Conservation (phyloP, 92 coral and sea anemone species). For the Pocillopora grandis region DNA sequence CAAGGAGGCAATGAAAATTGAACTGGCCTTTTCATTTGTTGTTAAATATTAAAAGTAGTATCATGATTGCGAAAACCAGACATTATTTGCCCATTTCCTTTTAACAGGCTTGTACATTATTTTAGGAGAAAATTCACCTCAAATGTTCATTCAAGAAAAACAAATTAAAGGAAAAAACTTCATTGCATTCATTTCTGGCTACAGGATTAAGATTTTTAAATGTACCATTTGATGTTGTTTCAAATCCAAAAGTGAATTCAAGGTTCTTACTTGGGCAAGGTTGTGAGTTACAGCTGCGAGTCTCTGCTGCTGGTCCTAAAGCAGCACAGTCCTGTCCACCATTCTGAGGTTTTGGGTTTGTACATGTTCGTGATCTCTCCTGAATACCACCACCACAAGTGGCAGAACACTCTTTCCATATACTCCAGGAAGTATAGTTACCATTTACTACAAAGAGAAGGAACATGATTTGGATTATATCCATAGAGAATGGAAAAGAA, state of each 20-base stretch:
- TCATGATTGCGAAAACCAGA: no score
- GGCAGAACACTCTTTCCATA: constrained; percentile 84
- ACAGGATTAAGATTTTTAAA: no score
- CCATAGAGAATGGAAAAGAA: not conserved
- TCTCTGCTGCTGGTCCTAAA: constrained; percentile 83
- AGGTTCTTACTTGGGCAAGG: constrained; percentile 86
- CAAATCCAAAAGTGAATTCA: not conserved
- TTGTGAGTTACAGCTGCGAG: constrained; percentile 78
- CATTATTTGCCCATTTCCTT: no score
- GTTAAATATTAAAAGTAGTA: no score
- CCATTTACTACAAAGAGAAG: constrained; percentile 62
- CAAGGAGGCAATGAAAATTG: no score
- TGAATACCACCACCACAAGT: constrained; percentile 97
- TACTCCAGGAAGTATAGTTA: constrained; percentile 79
- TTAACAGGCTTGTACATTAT: no score
- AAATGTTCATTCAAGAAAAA: no score
- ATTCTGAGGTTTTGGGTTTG: constrained; percentile 77
- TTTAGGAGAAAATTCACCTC: no score
- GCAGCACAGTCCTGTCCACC: constrained; percentile 82
- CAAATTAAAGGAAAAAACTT: no score
- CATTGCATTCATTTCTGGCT: no score
- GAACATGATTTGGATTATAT: not conserved
- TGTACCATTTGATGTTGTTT: not conserved
- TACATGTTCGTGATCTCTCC: constrained; percentile 80
- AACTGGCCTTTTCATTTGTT: no score